Percentiles rank a stretch among this genome's conserved stretches.
phyloP scores from a whole-genome alignment of 2,888 invertebrate genomes.

The Eilema griseolum region DNA sequence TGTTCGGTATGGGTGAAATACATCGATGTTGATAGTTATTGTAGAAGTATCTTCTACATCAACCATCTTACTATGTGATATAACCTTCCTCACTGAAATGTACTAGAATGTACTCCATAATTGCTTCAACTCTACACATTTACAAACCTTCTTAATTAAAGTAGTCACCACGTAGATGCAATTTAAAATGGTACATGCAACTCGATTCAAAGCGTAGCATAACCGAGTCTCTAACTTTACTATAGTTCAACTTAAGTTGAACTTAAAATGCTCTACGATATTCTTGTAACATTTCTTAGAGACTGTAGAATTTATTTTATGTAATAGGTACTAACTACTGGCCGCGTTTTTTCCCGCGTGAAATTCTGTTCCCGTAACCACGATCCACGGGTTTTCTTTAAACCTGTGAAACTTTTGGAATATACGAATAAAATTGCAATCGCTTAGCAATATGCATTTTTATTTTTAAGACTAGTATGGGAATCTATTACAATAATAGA shows the following conservation, averaged over 20 bases:
- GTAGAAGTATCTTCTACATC: too few relatives aligned
- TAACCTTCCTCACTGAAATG: not conserved
- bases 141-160: slow-evolving; percentile 14
- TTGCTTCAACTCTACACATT: slow-evolving; percentile 10
- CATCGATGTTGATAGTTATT: too few relatives aligned
- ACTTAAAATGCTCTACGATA: not conserved
- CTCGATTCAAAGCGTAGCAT: slow-evolving; percentile 14
- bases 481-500: too few relatives aligned
- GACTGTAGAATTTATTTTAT: not conserved
- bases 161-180: slow-evolving; percentile 13
- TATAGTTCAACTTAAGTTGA: not conserved
- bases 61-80: too few relatives aligned
- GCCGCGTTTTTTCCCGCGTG: not conserved
- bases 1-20: too few relatives aligned
- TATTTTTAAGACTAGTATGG: too few relatives aligned
- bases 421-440: too few relatives aligned
- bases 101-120: not conserved
- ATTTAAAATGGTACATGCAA: slow-evolving; percentile 17
- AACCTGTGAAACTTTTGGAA: too few relatives aligned
- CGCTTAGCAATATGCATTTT: too few relatives aligned
- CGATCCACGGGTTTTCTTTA: too few relatives aligned
- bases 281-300: not conserved
- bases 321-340: not conserved
- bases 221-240: slow-evolving; percentile 14
- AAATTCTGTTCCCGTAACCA: too few relatives aligned